Evolutionary conservation across 2,797 vertebrate genomes (phyloP).

Genomic region (Sebastes hopkinsi): DNA sequence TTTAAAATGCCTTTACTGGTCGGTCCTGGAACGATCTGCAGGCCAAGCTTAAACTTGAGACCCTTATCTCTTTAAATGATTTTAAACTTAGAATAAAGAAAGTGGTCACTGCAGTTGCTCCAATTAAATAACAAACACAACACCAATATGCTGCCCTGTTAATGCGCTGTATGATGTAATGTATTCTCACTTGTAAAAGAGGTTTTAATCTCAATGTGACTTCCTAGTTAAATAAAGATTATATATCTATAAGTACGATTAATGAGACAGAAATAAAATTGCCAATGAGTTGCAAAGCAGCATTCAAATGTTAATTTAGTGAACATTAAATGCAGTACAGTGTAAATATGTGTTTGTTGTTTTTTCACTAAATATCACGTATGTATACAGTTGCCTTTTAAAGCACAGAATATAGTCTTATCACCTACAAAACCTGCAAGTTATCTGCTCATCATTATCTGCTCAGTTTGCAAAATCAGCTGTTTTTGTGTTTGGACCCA

Average conservation of each 20-base stretch:
- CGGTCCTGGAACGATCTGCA: too few relatives aligned
- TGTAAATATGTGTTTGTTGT: background rate
- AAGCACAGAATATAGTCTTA: background rate
- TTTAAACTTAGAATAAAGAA: too few relatives aligned
- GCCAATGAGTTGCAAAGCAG: background rate
- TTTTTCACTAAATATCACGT: background rate
- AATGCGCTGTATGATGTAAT: too few relatives aligned
- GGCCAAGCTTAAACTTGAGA: too few relatives aligned
- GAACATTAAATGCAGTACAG: background rate
- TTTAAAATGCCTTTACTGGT: background rate
- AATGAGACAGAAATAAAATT: background rate
- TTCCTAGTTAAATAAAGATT: too few relatives aligned
- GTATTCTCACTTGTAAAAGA: too few relatives aligned
- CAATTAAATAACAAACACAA: too few relatives aligned
- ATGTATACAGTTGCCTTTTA: background rate
- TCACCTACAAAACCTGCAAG: slow-evolving; percentile 28
- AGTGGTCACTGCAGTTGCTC: too few relatives aligned
- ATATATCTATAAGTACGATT: background rate
- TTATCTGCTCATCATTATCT: slow-evolving; percentile 12
- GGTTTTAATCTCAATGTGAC: too few relatives aligned
- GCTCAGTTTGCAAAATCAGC: slow-evolving; percentile 16
- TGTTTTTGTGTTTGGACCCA: background rate
- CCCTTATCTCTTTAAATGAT: too few relatives aligned
- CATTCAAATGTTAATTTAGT: background rate
- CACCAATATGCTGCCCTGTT: too few relatives aligned